Conservation (phyloP, 1,140 invertebrate species). For the Ceratitis capitata region DNA sequence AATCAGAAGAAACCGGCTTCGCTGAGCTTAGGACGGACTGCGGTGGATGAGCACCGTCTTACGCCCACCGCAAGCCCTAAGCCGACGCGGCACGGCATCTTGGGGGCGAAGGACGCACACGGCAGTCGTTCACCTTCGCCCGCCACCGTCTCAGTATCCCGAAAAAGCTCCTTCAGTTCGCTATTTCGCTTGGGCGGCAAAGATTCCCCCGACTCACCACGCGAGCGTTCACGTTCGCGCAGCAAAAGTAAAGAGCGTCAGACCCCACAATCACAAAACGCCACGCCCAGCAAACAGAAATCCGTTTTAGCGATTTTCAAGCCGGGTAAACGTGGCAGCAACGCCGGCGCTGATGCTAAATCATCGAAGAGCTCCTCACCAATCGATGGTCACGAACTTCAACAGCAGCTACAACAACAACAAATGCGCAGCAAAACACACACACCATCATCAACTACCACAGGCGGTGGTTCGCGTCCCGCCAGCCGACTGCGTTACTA, state of each 20-base stretch:
- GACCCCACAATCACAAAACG: constrained; percentile 60
- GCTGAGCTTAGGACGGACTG: constrained; percentile 64
- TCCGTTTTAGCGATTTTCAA: constrained; percentile 74
- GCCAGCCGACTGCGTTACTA: constrained; percentile 68
- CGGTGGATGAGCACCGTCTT: constrained; percentile 56
- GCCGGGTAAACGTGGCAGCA: constrained; percentile 65
- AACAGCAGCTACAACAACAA: constrained; percentile 9
- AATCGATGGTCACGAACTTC: constrained; percentile 52
- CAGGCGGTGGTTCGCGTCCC: constrained; percentile 50
- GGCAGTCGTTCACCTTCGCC: constrained; percentile 67
- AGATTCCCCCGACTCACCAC: constrained; percentile 61
- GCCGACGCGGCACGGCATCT: constrained; percentile 55
- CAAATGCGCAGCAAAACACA: constrained; percentile 45
- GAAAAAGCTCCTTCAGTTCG: constrained; percentile 82
- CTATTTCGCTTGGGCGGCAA: constrained; percentile 71
- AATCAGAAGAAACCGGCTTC: constrained; percentile 65
- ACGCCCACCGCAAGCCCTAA: constrained; percentile 66
- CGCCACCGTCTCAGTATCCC: constrained; percentile 69
- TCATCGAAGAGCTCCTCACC: constrained; percentile 64
- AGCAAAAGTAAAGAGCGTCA: constrained; percentile 73
- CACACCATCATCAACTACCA: constrained; percentile 46
- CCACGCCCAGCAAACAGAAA: constrained; percentile 70
- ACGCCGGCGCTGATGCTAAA: constrained; percentile 52
- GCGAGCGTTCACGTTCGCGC: constrained; percentile 67
- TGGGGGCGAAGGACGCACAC: constrained; percentile 51